Evolutionary conservation across 2,888 invertebrate species (phyloP).

Genomic region (Fissipunctia ypsillon): DNA sequence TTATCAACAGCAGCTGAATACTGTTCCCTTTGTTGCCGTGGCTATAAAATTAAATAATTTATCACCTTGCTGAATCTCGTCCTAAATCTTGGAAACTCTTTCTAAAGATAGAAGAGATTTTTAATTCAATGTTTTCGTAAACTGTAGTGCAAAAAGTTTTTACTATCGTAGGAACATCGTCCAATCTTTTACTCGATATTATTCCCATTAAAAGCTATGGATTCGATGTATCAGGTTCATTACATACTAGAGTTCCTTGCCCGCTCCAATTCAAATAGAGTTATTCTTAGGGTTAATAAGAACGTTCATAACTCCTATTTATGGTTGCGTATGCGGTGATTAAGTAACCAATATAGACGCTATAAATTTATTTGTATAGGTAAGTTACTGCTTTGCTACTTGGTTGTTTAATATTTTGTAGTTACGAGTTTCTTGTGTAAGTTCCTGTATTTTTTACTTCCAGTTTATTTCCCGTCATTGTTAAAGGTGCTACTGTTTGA

Average conservation of each 20-base stretch:
- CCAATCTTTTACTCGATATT: constrained; percentile 43
- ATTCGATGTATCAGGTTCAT: constrained; percentile 38
- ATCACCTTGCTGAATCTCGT: constrained; percentile 29
- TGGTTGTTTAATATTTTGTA: constrained; percentile 19
- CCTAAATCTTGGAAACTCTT: constrained; percentile 22
- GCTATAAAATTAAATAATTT: constrained; percentile 52
- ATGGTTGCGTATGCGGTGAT: constrained; percentile 63
- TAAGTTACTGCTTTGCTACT: constrained; percentile 35
- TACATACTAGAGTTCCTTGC: constrained; percentile 60
- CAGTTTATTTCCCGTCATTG: neutral
- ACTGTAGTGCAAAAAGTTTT: constrained; percentile 19
- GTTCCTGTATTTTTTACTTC: neutral
- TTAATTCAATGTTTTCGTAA: constrained; percentile 17
- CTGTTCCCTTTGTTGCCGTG: constrained; percentile 37
- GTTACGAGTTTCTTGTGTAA: neutral
- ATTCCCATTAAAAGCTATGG: constrained; percentile 50
- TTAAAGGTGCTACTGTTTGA: neutral
- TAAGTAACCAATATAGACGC: constrained; percentile 63
- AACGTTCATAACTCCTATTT: constrained; percentile 71
- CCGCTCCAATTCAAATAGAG: constrained; percentile 62
- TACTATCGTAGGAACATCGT: constrained; percentile 9
- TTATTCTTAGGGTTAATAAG: constrained; percentile 72
- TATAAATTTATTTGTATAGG: constrained; percentile 62
- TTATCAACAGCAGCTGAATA: constrained; percentile 49
- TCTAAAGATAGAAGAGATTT: constrained; percentile 17